Percentiles rank a stretch among this genome's conserved stretches.
Evolutionary conservation across 2,113 vertebrate species (phyloP).

Genomic region (Aphelocoma coerulescens): DNA sequence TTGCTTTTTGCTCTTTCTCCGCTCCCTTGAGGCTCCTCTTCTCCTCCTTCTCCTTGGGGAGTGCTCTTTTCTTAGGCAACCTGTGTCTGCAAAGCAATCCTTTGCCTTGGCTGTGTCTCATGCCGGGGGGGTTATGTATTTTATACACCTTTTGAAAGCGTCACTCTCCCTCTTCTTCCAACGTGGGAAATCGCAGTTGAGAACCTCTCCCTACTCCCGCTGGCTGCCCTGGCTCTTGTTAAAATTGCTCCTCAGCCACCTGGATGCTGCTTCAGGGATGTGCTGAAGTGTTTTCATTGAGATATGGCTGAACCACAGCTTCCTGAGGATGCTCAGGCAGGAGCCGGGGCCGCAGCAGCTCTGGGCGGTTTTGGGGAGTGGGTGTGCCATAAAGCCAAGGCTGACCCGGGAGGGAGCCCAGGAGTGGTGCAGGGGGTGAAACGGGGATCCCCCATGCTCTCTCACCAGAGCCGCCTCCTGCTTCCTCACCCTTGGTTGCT

Average conservation of each 20-base stretch:
- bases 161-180: not conserved
- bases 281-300: not conserved
- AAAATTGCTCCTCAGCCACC: not conserved
- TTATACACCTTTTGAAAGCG: not conserved
- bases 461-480: not conserved
- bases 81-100: conserved; percentile 8
- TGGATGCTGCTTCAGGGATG: not conserved
- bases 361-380: not conserved
- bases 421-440: not conserved
- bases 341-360: not conserved
- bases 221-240: not conserved
- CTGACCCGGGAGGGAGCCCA: not conserved
- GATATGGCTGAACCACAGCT: not conserved
- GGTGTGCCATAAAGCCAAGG: not conserved
- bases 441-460: not conserved
- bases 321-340: conserved; percentile 12
- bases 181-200: not conserved
- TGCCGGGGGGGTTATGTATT: not conserved
- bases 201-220: not conserved
- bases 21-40: not conserved
- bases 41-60: conserved; percentile 12
- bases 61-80: not conserved
- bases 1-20: conserved; percentile 13
- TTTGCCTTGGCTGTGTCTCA: conserved; percentile 1
- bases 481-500: not conserved